Evolutionary conservation across 2,888 invertebrate genomes (phyloP).

Genomic region (Caenorhabditis macrosperma): DNA sequence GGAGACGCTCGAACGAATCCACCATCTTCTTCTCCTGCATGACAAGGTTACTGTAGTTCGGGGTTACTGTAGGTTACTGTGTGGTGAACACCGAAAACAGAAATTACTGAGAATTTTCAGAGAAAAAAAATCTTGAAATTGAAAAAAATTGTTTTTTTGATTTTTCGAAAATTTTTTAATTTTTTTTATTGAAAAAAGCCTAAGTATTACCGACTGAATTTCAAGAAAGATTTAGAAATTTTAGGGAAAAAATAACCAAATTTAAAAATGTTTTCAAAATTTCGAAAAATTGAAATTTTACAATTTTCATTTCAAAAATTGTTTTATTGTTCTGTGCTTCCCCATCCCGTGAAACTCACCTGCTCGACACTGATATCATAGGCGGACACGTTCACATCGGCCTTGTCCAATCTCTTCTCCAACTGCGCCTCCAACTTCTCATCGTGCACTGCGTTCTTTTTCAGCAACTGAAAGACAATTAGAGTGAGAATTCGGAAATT

Average conservation of each 20-base stretch:
- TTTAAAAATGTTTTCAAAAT: neutral
- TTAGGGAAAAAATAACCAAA: constrained; percentile 3
- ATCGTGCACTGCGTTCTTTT: constrained; percentile 47
- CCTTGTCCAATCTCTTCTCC: constrained; percentile 63
- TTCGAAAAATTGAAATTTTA: neutral
- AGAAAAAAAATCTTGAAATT: too few relatives aligned
- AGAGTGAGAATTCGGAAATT: neutral
- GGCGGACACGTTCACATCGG: constrained; percentile 71
- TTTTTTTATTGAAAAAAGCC: too few relatives aligned
- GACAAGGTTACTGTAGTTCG: neutral
- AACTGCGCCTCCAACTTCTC: constrained; percentile 61
- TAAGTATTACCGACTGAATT: too few relatives aligned
- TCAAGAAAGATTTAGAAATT: too few relatives aligned
- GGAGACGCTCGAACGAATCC: constrained; percentile 73
- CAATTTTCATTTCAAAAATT: neutral
- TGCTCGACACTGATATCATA: constrained; percentile 76
- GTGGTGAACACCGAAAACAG: constrained; percentile 73
- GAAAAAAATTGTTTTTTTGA: neutral
- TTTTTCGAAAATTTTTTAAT: too few relatives aligned
- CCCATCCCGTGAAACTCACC: constrained; percentile 33
- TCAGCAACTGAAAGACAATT: constrained; percentile 31
- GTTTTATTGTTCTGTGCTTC: neutral
- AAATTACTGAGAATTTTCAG: constrained; percentile 24
- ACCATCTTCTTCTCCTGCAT: constrained; percentile 78
- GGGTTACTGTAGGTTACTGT: neutral